Conservation (phyloP, 2,113 vertebrate species). For the Lichenostomus cassidix region DNA sequence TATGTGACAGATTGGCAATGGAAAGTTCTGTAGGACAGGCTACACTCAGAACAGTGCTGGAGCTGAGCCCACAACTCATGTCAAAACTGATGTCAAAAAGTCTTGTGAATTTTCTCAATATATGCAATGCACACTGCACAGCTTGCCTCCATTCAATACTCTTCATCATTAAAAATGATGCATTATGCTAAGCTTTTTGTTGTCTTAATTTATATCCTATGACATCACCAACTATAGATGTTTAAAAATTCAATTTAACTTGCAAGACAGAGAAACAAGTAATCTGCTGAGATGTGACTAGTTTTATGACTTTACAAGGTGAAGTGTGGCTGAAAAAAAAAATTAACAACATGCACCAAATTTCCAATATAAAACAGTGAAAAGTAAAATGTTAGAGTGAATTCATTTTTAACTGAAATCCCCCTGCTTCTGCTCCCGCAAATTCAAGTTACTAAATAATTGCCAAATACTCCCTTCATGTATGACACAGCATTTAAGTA, state of each 20-base stretch:
- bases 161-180: neutral
- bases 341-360: neutral
- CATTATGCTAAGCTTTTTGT: neutral
- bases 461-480: neutral
- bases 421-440: neutral
- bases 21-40: neutral
- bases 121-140: neutral
- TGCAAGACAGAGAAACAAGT: neutral
- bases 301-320: neutral
- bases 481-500: neutral
- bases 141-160: neutral
- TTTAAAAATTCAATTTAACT: neutral
- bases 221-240: neutral
- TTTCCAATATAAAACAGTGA: neutral
- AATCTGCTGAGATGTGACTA: neutral
- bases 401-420: neutral
- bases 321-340: neutral
- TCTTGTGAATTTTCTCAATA: neutral
- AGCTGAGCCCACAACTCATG: neutral
- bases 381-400: neutral
- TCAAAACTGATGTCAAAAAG: conserved; percentile 9
- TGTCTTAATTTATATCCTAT: conserved; percentile 4
- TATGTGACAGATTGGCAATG: neutral
- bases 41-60: neutral
- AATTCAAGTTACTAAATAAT: neutral